phyloP scores from a whole-genome alignment of 1,140 invertebrate species.

The Bombus waltoni region DNA sequence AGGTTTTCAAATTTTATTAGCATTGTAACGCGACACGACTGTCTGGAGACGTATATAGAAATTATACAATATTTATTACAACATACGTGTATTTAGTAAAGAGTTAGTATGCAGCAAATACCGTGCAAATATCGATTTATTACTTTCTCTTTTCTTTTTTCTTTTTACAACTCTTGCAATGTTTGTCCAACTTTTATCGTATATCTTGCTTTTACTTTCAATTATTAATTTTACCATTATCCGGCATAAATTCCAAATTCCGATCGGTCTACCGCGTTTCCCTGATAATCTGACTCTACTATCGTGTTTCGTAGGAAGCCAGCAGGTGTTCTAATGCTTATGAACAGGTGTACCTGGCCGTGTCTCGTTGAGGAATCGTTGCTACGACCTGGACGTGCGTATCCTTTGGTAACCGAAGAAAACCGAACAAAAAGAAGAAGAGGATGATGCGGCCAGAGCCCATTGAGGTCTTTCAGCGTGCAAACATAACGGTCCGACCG shows the following conservation, averaged over 20 bases:
- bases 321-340: background rate
- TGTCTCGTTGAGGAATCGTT: background rate
- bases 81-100: background rate
- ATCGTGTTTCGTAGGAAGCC: background rate
- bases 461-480: slow-evolving; percentile 76
- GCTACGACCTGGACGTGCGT: background rate
- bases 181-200: too few relatives aligned
- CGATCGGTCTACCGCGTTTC: background rate
- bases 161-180: too few relatives aligned
- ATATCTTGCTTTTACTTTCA: too few relatives aligned
- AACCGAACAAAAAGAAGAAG: slow-evolving; percentile 62
- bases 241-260: too few relatives aligned
- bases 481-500: slow-evolving; percentile 79
- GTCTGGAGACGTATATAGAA: background rate
- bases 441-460: slow-evolving; percentile 71
- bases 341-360: background rate
- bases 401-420: slow-evolving; percentile 30
- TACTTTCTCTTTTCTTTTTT: too few relatives aligned
- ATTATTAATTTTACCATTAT: too few relatives aligned
- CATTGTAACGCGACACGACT: background rate
- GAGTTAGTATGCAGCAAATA: too few relatives aligned
- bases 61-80: background rate
- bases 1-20: background rate
- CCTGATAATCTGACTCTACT: background rate
- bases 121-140: too few relatives aligned